Percentiles rank a stretch among this genome's conserved stretches.
Evolutionary conservation across 2,113 vertebrate genomes (phyloP).

Genomic region (Aptenodytes forsteri): DNA sequence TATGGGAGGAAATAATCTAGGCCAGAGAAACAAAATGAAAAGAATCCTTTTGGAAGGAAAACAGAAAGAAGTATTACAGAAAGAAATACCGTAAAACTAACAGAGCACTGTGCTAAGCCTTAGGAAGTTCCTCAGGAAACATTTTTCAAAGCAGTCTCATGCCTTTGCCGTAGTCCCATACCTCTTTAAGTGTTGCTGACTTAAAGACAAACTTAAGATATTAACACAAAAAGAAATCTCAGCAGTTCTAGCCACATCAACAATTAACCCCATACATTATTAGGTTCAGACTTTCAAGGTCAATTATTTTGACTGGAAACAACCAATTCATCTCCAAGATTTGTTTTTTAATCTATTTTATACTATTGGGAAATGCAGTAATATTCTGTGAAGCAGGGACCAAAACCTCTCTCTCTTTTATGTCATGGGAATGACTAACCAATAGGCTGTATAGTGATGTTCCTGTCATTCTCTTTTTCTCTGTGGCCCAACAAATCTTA

Average conservation of each 20-base stretch:
- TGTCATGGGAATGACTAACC: background rate
- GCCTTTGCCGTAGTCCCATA: background rate
- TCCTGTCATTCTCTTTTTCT: background rate
- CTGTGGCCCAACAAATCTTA: background rate
- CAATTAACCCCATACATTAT: background rate
- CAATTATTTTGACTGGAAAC: background rate
- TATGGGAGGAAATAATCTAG: background rate
- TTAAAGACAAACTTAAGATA: background rate
- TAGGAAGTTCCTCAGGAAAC: background rate
- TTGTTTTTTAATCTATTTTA: background rate
- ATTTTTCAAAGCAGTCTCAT: background rate
- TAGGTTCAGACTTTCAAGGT: background rate
- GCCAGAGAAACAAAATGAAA: background rate
- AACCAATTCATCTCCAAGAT: background rate
- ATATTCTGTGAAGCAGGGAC: background rate
- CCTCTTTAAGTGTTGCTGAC: background rate
- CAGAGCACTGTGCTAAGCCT: background rate
- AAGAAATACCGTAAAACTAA: background rate
- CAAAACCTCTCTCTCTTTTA: background rate
- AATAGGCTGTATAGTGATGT: background rate
- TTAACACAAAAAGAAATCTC: background rate
- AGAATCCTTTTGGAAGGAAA: background rate
- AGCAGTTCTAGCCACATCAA: background rate
- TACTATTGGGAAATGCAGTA: background rate
- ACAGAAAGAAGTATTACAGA: background rate